Evolutionary conservation across 1,140 invertebrate species (phyloP), one percentile per base, ranked within the genome.

Genomic region (Medauroidea extradentata): DNA sequence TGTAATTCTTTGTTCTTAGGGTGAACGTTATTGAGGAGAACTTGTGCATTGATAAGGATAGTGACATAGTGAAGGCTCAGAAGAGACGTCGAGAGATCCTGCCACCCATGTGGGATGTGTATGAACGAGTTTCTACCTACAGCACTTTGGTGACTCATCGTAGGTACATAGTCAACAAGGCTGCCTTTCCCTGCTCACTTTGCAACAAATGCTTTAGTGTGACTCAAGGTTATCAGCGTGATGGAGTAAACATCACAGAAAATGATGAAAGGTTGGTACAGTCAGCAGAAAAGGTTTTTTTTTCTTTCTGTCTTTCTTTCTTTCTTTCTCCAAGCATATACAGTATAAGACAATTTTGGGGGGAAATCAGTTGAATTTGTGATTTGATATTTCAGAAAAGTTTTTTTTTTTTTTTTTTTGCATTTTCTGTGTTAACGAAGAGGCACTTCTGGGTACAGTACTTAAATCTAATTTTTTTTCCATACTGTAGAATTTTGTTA

Each of bases 71-170:
- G 52, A 60, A 67, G 14, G 54, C 57, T 25, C 65, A 65, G 48
- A 59, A 52, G 7, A 44, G 65, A 1, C 51, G 63, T 44, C 60
- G 63, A 57, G 68, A 68, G 54, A 49, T 68, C n/a, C 50, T 69
- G 11, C 65, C 68, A 14, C 65, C 68, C 8, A 69, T 69, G 68
- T 69, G 68, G 68, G 68, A 69, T 44, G 68, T 69, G 1, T 69
- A 62, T 53, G 68, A 69, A 43, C 67, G 68, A 39, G 62, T 58
- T 8, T 29, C 60, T n/a, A 49, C 60, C 14, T 9, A 39, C 34
- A 27, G 49, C 24, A 51, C 27, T 25, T 13, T 51, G 2, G 49
- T 51, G n/a, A 51, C 41, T 7, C 53, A 54, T n/a, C 25, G 53
- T 25, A 16, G 56, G 16, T 69, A 69, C 29, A 66, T 69, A 25